A percentile compares a stretch with the other conserved stretches of the same genome.
phyloP scores from a whole-genome alignment of 1,140 invertebrate species.

The Caenorhabditis briggsae region DNA sequence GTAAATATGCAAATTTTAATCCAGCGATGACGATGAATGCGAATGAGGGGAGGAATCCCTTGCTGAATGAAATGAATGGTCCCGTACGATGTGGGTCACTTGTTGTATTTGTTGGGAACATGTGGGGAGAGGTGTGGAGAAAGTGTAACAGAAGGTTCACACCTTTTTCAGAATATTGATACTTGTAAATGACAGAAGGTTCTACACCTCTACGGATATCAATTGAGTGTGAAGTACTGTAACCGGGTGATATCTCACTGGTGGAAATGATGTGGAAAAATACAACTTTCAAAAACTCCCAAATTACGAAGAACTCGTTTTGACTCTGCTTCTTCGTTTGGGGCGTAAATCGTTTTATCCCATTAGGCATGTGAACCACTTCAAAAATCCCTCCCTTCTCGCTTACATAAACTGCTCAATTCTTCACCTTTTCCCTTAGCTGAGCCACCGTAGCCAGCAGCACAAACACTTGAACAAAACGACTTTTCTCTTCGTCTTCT shows the following conservation, averaged over 20 bases:
- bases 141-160: slow-evolving; percentile 44
- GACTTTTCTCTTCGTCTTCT: neutral
- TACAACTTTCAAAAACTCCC: neutral
- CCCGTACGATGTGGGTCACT: slow-evolving; percentile 24
- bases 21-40: slow-evolving; percentile 33
- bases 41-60: slow-evolving; percentile 15
- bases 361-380: slow-evolving; percentile 52
- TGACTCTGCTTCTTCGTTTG: neutral
- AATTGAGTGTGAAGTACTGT: slow-evolving; percentile 9
- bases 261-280: too few species aligned
- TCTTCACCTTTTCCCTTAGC: neutral
- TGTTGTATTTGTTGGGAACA: slow-evolving; percentile 10
- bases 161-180: slow-evolving; percentile 45
- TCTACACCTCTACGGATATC: neutral
- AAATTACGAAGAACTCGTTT: neutral
- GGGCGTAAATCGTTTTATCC: slow-evolving; percentile 34
- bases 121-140: neutral
- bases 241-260: too few species aligned
- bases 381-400: slow-evolving; percentile 18
- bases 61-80: slow-evolving; percentile 28
- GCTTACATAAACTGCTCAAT: slow-evolving; percentile 42
- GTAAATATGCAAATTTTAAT: slow-evolving; percentile 43
- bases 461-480: slow-evolving; percentile 41
- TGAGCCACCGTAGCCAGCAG: slow-evolving; percentile 42
- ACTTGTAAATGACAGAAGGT: slow-evolving; percentile 15